Base-by-base conservation (phyloP, 2,113 vertebrate species). In the Chauna torquata region DNA sequence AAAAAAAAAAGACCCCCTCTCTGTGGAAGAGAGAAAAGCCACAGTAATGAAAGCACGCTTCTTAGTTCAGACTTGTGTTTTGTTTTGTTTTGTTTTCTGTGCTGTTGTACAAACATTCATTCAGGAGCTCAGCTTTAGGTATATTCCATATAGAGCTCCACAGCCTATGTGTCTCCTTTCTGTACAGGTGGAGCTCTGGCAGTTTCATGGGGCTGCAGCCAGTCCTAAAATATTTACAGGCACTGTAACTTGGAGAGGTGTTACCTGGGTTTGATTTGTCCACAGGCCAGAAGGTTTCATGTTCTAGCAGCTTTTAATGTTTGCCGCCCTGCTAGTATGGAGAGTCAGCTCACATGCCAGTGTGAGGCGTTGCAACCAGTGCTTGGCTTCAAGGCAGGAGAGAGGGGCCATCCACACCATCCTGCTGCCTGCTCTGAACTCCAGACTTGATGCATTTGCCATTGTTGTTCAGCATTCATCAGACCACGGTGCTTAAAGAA, bases 311-410 rank as follows among this genome's bases (percentile, higher is more conserved):
- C 58, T 54, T 76, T 1, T 22, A 68, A 24, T 72, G 62, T 74
- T 59, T 3, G 2, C 49, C 61, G 71, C 6, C 5, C 44, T 52
- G 45, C 19, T 64, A 16, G 27, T 11, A 5, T 1, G 3, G 34
- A 40, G 49, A 34, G 66, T 38, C 54, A 30, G 70, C 61, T 94
- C 44, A 62, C 34, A 61, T 72, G 58, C 30, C 49, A 18, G 32
- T 4, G 3, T 42, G 79, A n/a, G 40, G 23, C 2, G 0, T 8
- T 47, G 32, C 30, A 64, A 27, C 27, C 0, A 0, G 44, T 65
- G 69, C 66, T 76, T 79, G 85, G 34, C 38, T 68, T 75, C 30
- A 8, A 69, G 82, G 42, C 58, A 40, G 75, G 70, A 80, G 66
- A 52, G 30, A 4, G 74, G 3, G 54, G 34, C 66, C 52, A 1